Base-by-base conservation (phyloP, 1,140 invertebrate species). In the Zaprionus lachaisei region DNA sequence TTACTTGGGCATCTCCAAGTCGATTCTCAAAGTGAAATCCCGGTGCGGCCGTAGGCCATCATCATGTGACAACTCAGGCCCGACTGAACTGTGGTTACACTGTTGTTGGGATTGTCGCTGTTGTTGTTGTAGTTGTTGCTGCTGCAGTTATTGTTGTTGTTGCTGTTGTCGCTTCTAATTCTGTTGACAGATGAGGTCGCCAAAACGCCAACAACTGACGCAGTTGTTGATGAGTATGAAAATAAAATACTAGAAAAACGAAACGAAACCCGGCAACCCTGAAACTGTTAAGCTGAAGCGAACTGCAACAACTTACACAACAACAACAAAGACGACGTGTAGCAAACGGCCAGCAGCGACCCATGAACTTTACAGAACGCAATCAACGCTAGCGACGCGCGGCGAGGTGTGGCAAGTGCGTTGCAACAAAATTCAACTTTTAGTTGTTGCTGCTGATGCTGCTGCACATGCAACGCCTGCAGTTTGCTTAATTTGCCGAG, bases 181-280 rank as follows among this genome's bases (percentile, higher is more conserved):
- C 77, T 80, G 79, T 81, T 90, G 85, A 90, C 86, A 90, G 79
- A 90, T 90, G 86, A 90, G 85, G 85, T 90, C 85, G 85, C 81
- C 81, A 73, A 77, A 77, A 78, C 68, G 69, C 74, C 74, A 80
- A 62, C 74, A 69, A 60, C 47, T 82, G 79, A 89, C 80, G 83
- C 69, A 80, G 84, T 70, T 70, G 77, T 24, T 67, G 71, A 83
- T 80, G 81, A 71, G 63, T 72, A 80, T 63, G 74, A 37, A 62
- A 14, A 47, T 41, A 64, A 58, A 70, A 54, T 17, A 47, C 11
- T 34, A 71, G 69, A 68, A 81, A 62, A 79, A 79, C 31, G 20
- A 63, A 66, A 51, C 61, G 68, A 75, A 87, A 84, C 84, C 56
- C 72, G 85, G 82, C 85, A 90, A 90, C 85, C 85, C 86, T 90